A percentile compares a stretch with the other conserved stretches of the same genome.
These are phyloP conservation scores for Osmoderma eremita DNA, from an alignment of 2,888 invertebrate species.

Conservation along the genomic window DNA sequence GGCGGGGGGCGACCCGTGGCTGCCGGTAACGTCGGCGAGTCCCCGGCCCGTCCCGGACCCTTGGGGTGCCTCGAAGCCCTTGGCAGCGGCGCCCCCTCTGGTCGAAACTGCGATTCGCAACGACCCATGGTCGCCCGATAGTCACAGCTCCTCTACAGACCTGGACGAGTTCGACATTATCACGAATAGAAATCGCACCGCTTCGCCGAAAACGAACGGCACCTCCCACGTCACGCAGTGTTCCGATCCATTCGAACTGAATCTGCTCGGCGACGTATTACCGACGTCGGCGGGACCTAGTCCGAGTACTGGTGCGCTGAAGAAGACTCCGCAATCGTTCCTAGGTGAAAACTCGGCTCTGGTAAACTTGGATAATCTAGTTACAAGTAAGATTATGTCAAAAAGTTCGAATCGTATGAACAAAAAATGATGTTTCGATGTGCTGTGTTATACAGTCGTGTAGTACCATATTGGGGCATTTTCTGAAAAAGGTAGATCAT, in stretches of 20 bases:
- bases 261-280: constrained; percentile 68
- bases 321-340: constrained; percentile 95
- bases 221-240: constrained; percentile 59
- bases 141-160: constrained; percentile 70
- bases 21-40: constrained; percentile 56
- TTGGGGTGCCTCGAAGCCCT: constrained; percentile 52
- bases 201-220: constrained; percentile 55
- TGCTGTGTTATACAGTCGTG: too few species aligned
- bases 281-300: constrained; percentile 59
- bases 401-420: too few species aligned
- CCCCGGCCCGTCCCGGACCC: constrained; percentile 46
- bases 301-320: constrained; percentile 69
- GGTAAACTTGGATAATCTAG: constrained; percentile 97
- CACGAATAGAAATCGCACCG: constrained; percentile 73
- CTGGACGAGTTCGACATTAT: constrained; percentile 90
- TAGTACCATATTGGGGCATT: too few species aligned
- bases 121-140: constrained; percentile 68
- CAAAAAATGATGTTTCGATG: too few species aligned
- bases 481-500: too few species aligned
- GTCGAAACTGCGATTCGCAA: constrained; percentile 52
- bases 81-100: constrained; percentile 56
- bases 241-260: constrained; percentile 78
- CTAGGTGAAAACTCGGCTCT: constrained; percentile 96
- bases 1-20: constrained; percentile 70
- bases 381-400: constrained; percentile 72